Evolutionary conservation across 2,888 invertebrate genomes (phyloP).

Genomic region (Hirudinaria manillensis): DNA sequence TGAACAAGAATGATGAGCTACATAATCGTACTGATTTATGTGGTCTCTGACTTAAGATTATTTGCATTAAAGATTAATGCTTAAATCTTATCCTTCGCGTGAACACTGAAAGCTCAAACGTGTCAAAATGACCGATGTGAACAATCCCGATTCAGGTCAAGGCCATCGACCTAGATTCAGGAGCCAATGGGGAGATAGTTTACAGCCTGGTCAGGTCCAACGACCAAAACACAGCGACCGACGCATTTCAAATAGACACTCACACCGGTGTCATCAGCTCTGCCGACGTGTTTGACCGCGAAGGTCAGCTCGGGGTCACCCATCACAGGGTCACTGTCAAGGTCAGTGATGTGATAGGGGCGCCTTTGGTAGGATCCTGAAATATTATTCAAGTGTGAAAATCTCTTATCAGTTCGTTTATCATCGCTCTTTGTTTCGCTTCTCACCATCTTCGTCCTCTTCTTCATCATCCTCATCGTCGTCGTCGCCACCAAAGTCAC

Average conservation of each 20-base stretch:
- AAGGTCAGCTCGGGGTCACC: slow-evolving; percentile 53
- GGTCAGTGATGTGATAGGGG: slow-evolving; percentile 7
- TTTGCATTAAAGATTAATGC: too few species aligned
- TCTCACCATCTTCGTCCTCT: background rate
- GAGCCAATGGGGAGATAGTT: slow-evolving; percentile 70
- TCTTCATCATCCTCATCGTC: background rate
- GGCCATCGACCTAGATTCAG: slow-evolving; percentile 91
- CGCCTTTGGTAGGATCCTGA: too few species aligned
- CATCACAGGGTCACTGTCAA: slow-evolving; percentile 68
- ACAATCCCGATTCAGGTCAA: slow-evolving; percentile 61
- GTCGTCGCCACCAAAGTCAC: background rate
- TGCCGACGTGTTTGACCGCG: slow-evolving; percentile 73
- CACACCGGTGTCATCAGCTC: slow-evolving; percentile 82
- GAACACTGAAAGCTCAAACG: too few species aligned
- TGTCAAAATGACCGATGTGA: too few species aligned
- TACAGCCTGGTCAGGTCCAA: slow-evolving; percentile 85
- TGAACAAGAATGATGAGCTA: too few species aligned
- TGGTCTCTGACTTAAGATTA: too few species aligned
- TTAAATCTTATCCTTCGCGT: too few species aligned
- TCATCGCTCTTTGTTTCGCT: slow-evolving; percentile 9
- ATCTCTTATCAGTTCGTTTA: too few species aligned
- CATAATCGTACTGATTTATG: too few species aligned
- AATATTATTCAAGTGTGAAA: too few species aligned
- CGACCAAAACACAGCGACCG: slow-evolving; percentile 61
- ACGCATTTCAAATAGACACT: slow-evolving; percentile 88